Conservation (phyloP, 2,113 vertebrate species). For the Clarias batrachus region DNA sequence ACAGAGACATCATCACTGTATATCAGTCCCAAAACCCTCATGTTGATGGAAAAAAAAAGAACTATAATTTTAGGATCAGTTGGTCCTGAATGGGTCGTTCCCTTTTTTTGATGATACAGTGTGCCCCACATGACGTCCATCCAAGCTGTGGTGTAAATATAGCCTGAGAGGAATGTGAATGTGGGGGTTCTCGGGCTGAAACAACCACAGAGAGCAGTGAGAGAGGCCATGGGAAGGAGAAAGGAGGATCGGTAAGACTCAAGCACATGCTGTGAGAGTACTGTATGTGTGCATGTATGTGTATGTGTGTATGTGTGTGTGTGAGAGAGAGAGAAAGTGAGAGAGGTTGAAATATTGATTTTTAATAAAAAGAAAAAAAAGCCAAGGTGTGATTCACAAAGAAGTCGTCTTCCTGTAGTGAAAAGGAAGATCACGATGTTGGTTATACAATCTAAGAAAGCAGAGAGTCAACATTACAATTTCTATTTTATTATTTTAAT, state of each 20-base stretch:
- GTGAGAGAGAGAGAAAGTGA: too few relatives aligned
- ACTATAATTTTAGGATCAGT: neutral
- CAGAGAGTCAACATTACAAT: neutral
- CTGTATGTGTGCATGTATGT: neutral
- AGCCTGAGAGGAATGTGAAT: conserved; percentile 52
- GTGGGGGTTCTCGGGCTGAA: conserved; percentile 33
- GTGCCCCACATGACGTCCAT: conserved; percentile 51
- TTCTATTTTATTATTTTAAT: neutral
- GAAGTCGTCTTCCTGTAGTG: neutral
- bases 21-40: neutral
- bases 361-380: conserved; percentile 11
- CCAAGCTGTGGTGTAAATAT: conserved; percentile 62
- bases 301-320: neutral
- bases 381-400: neutral
- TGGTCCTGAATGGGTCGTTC: neutral
- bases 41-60: neutral
- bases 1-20: neutral
- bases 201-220: neutral
- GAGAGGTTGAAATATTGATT: neutral
- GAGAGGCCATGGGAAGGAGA: conserved; percentile 17
- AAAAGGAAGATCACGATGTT: conserved; percentile 2
- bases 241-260: neutral
- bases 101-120: neutral
- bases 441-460: neutral
- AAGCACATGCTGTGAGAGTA: neutral